Percentiles rank a stretch among this genome's conserved stretches.
Evolutionary conservation across 2,113 vertebrate genomes (phyloP).

Genomic region (Mus musculus): GRCm39 chr8:108395001-108395500

Average conservation of each 20-base stretch:
- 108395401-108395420: not conserved
- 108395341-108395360: not conserved
- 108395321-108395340: not conserved
- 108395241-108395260: not conserved
- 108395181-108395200: not conserved
- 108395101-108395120: not conserved
- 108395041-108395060: not conserved
- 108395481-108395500: constrained; percentile 36
- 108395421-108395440: not conserved
- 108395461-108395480: constrained; percentile 36
- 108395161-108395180: not conserved
- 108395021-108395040: not conserved
- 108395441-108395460: constrained; percentile 34
- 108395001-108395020: not conserved
- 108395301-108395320: not conserved
- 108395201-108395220: not conserved
- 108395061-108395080: constrained; percentile 16
- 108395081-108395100: constrained; percentile 22
- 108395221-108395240: not conserved
- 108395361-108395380: constrained; percentile 23
- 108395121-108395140: constrained; percentile 14
- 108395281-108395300: not conserved
- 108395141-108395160: not conserved
- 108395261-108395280: not conserved
- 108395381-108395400: not conserved